Evolutionary conservation across 2,113 vertebrate genomes (phyloP), one percentile per base, ranked within the genome.

Genomic region (Epinephelus moara): DNA sequence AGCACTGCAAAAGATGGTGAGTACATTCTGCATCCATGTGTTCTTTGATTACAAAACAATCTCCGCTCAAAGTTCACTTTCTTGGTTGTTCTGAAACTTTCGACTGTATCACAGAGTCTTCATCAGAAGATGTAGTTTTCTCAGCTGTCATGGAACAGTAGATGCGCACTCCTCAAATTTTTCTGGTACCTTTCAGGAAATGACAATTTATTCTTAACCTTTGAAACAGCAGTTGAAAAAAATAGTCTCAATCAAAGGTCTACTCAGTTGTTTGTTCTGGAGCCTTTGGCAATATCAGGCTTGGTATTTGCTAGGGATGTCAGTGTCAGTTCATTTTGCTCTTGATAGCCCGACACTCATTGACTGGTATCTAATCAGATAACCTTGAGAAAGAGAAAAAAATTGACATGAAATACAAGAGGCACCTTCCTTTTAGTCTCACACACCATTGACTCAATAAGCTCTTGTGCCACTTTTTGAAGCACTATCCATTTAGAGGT

Each of bases 1-100:
- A 81, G 21, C 18, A 52, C 70, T 70, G 52, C 74, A n/a, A 78
- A 7, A 62, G 77, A 89, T 59, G 93, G 93, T 94, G 70, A 82
- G 85, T 81, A 72, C 12, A n/a, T 23, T 52, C 52, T 62, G 19
- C 4, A 18, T 49, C 15, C 3, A 52, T 33, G 3, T 75, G 10
- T 23, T 57, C 2, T 63, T 78, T 64, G 2, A 6, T 61, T 27
- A 27, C 12, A 62, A 61, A 49, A 30, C n/a, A 57, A 4, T 47
- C 12, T 30, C 17, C 0, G 15, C 23, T 74, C 18, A 4, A 74
- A 42, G 3, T 40, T 52, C 45, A 37, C 8, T 21, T 50, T 17
- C 3, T 62, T 80, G 18, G 4, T 71, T 63, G 45, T 27, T 62
- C 14, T 19, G 8, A 19, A 42, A 21, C 17, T 30, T 61, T 23